Conservation (phyloP, 2,113 vertebrate genomes). For the Carassius carassius region DNA sequence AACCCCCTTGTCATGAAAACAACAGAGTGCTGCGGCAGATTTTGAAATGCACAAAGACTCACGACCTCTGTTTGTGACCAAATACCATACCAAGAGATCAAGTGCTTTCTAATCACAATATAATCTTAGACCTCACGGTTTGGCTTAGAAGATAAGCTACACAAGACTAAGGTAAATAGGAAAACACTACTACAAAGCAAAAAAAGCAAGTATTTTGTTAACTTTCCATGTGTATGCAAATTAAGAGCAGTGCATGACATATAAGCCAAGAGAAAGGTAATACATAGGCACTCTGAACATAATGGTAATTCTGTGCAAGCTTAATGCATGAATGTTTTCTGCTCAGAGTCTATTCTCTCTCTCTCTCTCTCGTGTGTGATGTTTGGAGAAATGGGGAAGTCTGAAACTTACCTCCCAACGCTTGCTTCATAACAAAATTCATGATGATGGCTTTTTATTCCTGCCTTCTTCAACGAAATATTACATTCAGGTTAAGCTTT, state of each 20-base stretch:
- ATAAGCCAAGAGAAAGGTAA: too few species aligned
- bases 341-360: neutral
- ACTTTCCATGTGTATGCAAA: slow-evolving; percentile 3
- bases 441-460: slow-evolving; percentile 83
- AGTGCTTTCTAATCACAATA: neutral
- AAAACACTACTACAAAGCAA: too few species aligned
- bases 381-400: slow-evolving; percentile 13
- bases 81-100: neutral
- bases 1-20: slow-evolving; percentile 13
- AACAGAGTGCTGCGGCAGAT: neutral
- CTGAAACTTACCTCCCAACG: slow-evolving; percentile 85
- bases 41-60: slow-evolving; percentile 24
- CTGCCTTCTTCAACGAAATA: slow-evolving; percentile 71
- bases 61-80: neutral
- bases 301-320: neutral
- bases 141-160: neutral
- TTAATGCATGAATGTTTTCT: neutral
- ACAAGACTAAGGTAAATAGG: neutral
- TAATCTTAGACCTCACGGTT: neutral
- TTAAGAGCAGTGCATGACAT: slow-evolving; percentile 2
- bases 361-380: neutral
- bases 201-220: slow-evolving; percentile 7
- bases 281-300: neutral
- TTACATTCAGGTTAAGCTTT: slow-evolving; percentile 76
- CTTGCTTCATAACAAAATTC: slow-evolving; percentile 98